Evolutionary conservation across 2,113 vertebrate species (phyloP).

Genomic region (Toxostoma redivivum): DNA sequence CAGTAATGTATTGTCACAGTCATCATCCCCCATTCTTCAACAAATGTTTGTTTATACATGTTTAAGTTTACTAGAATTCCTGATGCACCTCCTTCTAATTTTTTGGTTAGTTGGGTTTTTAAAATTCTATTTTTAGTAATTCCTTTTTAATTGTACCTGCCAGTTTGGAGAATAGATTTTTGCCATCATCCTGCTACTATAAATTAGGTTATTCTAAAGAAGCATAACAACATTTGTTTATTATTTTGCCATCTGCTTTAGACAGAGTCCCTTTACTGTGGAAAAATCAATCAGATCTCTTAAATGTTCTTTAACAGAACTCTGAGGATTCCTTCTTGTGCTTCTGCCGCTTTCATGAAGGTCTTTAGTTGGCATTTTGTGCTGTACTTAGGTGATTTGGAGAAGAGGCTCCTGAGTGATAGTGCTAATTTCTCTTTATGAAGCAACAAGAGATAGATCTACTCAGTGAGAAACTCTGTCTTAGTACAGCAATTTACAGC

Average conservation of each 20-base stretch:
- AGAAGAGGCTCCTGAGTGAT: not conserved
- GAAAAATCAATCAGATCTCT: not conserved
- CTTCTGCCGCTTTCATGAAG: not conserved
- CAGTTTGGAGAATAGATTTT: not conserved
- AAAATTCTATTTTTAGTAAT: not conserved
- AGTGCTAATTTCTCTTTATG: not conserved
- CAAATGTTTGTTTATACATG: not conserved
- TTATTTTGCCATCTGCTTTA: not conserved
- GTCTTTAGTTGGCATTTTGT: not conserved
- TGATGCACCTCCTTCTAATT: not conserved
- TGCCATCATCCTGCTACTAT: not conserved
- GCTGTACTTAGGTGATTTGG: not conserved
- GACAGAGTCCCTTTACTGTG: not conserved
- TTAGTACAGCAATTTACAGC: not conserved
- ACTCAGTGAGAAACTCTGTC: not conserved
- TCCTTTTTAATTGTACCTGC: not conserved
- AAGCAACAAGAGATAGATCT: not conserved
- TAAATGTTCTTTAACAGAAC: not conserved
- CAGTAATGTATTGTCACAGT: rapidly evolving
- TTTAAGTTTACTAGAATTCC: not conserved
- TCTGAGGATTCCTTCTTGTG: not conserved
- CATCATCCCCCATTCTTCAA: rapidly evolving
- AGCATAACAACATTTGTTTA: not conserved
- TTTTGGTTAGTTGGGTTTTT: not conserved
- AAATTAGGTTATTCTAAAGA: not conserved